phyloP scores from a whole-genome alignment of 2,888 invertebrate species.

The Tanytarsus gracilentus region DNA sequence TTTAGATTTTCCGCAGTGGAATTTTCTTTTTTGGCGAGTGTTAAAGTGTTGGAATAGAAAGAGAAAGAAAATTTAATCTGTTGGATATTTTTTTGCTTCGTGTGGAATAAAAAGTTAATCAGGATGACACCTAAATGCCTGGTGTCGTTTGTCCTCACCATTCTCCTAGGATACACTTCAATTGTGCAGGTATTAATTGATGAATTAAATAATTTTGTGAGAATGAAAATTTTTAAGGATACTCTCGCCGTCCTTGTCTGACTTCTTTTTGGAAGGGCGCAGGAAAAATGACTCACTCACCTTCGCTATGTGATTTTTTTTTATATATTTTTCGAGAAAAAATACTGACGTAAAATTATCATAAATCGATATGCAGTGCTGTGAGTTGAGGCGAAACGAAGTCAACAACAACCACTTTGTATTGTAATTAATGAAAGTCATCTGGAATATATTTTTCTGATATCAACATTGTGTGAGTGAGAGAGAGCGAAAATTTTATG shows the following conservation, averaged over 20 bases:
- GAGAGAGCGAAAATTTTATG: conserved; percentile 6
- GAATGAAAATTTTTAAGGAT: conserved; percentile 7
- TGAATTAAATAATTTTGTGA: background rate
- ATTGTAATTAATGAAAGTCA: background rate
- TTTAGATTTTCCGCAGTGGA: conserved; percentile 14
- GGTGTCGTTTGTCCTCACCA: conserved; percentile 18
- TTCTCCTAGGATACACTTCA: background rate
- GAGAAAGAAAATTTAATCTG: background rate
- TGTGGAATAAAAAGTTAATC: conserved; percentile 19
- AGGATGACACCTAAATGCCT: conserved; percentile 21
- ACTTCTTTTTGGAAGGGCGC: background rate
- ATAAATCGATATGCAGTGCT: no score
- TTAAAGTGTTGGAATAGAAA: background rate
- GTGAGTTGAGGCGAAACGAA: no score
- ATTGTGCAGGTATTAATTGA: conserved; percentile 18
- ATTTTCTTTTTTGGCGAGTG: conserved; percentile 5
- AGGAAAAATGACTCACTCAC: conserved; percentile 20
- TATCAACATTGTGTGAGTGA: background rate
- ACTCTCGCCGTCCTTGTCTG: conserved; percentile 23
- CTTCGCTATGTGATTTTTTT: no score
- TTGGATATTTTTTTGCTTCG: conserved; percentile 1
- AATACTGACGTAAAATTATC: no score
- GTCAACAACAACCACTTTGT: no score
- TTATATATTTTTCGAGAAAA: no score
- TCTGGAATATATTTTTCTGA: background rate